These are phyloP conservation scores for Plebejus anna DNA, from an alignment of 2,888 invertebrate genomes.

Conservation along the genomic window DNA sequence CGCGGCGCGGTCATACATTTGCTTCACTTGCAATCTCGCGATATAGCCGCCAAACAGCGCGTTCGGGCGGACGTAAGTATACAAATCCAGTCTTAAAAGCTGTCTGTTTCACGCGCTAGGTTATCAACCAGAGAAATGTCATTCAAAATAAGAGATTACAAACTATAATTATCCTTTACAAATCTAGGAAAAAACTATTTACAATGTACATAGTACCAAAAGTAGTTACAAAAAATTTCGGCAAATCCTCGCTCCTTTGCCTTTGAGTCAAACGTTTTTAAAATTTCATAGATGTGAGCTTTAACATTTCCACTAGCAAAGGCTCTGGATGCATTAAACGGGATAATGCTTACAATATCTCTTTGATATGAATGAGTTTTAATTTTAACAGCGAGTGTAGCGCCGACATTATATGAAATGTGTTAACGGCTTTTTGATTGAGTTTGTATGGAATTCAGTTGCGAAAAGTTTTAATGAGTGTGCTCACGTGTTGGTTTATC, in stretches of 20 bases:
- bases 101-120: too few relatives aligned
- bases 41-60: too few relatives aligned
- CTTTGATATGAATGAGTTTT: slow-evolving; percentile 19
- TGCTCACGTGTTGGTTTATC: slow-evolving; percentile 1
- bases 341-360: slow-evolving; percentile 17
- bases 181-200: background rate
- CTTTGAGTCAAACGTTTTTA: slow-evolving; percentile 9
- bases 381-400: background rate
- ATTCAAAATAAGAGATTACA: too few relatives aligned
- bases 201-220: background rate
- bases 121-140: too few relatives aligned
- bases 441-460: background rate
- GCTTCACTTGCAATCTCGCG: too few relatives aligned
- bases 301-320: slow-evolving; percentile 30
- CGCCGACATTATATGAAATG: background rate
- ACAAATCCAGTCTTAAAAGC: too few relatives aligned
- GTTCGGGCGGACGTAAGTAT: too few relatives aligned
- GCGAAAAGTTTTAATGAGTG: slow-evolving; percentile 10
- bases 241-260: background rate
- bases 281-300: slow-evolving; percentile 33
- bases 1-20: too few relatives aligned
- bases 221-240: background rate
- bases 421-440: slow-evolving; percentile 11
- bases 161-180: background rate
- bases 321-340: background rate